Conservation (phyloP, 2,888 invertebrate species). For the Meiosimyza platycephala region DNA sequence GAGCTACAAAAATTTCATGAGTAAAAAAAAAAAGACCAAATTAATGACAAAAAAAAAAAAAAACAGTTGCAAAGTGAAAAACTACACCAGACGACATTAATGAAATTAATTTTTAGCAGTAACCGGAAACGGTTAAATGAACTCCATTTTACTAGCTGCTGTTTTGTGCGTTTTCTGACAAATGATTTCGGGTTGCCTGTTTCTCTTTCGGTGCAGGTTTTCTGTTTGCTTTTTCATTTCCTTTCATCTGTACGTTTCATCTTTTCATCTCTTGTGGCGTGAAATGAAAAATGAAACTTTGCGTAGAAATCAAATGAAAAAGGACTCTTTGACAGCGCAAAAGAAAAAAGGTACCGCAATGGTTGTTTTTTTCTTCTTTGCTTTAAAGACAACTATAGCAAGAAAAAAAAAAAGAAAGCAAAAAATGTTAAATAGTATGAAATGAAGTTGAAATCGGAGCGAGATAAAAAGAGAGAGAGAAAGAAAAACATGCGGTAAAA, state of each 20-base stretch:
- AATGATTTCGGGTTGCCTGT: conserved; percentile 4
- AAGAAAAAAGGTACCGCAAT: conserved; percentile 11
- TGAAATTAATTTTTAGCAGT: conserved; percentile 31
- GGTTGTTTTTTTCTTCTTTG: neutral
- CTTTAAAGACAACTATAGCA: too few species aligned
- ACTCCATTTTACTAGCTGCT: neutral
- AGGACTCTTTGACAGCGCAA: conserved; percentile 6
- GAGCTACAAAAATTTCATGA: too few species aligned
- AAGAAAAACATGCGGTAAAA: neutral
- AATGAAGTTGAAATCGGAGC: too few species aligned
- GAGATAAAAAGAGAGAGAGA: too few species aligned
- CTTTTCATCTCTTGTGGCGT: neutral
- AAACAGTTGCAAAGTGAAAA: neutral
- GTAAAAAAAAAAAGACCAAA: too few species aligned
- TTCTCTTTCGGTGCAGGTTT: neutral
- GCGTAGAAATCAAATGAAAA: neutral
- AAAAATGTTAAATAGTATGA: too few species aligned
- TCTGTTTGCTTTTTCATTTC: neutral
- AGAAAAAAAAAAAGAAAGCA: too few species aligned
- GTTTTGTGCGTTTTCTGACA: conserved; percentile 1
- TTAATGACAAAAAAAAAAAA: too few species aligned
- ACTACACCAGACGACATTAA: conserved; percentile 31
- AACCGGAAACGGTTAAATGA: conserved; percentile 21
- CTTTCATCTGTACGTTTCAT: neutral
- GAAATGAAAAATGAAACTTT: conserved; percentile 20